These are phyloP conservation scores for Rhyacophila evoluta DNA, from an alignment of 2,888 invertebrate genomes.

Conservation along the genomic window DNA sequence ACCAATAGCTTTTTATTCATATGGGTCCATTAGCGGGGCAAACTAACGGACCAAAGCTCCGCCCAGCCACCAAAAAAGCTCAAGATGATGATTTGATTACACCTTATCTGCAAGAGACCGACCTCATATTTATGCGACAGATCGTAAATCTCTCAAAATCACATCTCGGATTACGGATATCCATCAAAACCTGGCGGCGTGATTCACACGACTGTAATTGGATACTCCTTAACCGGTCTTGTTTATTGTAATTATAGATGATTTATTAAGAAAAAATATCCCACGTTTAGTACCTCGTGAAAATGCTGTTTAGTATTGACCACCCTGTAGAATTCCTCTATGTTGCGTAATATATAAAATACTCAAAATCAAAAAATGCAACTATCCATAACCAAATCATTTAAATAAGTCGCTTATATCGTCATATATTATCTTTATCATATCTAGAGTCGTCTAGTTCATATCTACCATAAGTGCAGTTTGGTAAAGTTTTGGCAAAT, in stretches of 20 bases:
- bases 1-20: background rate
- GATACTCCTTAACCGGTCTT: background rate
- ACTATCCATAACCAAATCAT: no score
- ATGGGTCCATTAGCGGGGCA: background rate
- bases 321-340: background rate
- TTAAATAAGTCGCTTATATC: no score
- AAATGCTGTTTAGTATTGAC: background rate
- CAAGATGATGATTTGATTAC: slow-evolving; percentile 11
- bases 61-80: background rate
- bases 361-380: no score
- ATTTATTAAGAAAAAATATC: background rate
- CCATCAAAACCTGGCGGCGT: background rate
- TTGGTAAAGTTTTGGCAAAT: no score
- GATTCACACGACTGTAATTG: slow-evolving; percentile 10
- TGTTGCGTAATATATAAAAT: no score
- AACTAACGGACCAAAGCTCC: background rate
- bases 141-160: background rate
- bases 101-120: background rate
- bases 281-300: background rate
- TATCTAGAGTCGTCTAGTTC: no score
- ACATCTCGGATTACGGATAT: slow-evolving; percentile 11
- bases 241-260: background rate
- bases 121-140: slow-evolving; percentile 7
- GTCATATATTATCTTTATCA: no score
- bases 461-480: no score